Evolutionary conservation across 2,797 vertebrate species (phyloP), one percentile per base, ranked within the genome.

Genomic region (Liparis tanakae): DNA sequence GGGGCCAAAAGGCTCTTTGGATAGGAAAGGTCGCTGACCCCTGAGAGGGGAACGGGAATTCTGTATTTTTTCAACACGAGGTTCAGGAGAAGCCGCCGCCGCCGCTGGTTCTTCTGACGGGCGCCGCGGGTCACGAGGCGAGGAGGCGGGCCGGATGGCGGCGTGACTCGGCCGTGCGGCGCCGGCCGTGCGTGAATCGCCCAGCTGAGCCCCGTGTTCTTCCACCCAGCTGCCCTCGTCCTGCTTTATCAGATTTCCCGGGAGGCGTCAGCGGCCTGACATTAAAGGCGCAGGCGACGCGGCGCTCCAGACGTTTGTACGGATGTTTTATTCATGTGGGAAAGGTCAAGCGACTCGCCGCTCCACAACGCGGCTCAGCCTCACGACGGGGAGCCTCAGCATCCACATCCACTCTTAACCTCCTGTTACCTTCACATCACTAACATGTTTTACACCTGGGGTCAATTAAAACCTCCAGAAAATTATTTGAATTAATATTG

Each of bases 141-240:
- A 50, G 10, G 48, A 75, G 56, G 25, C 57, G 50, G 41, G 41
- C 64, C 25, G 66, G 69, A 76, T 8, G 36, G 69, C 5, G 73
- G 57, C 56, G 48, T 50, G 72, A 69, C 68, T 66, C 70, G 55
- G 48, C 13, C 30, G 76, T 69, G 61, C 43, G 43, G 22, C 76
- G 61, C 51, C 36, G 60, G 36, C 50, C 80, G 74, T 78, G 84
- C 77, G 84, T 76, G 69, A 82, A 78, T 67, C 82, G 79, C 69
- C 74, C 67, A 61, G 80, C 76, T 84, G 76, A 85, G 76, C 82
- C 85, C 51, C 82, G 72, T 33, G 53, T 83, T 83, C 84, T 84
- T 88, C 71, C 78, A 76, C 61, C 57, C 76, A 58, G 70, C 80
- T 80, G 71, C 65, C 64, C 82, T 71, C 34, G 37, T 36, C 73